phyloP scores from a whole-genome alignment of 2,113 vertebrate genomes.

The Pachyramphus minor region DNA sequence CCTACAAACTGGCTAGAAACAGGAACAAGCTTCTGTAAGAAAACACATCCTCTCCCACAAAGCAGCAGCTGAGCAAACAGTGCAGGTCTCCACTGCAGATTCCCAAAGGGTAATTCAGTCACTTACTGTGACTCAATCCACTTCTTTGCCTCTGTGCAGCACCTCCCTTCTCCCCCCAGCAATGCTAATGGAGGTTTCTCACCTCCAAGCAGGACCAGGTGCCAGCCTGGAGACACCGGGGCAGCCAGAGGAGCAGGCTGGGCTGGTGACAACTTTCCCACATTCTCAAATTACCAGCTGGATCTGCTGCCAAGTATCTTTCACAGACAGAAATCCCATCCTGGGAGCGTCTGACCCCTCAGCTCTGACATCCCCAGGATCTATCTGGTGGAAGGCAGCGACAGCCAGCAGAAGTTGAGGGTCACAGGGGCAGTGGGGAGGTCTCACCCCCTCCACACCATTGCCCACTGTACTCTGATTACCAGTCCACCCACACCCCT shows the following conservation, averaged over 20 bases:
- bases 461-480: accelerated
- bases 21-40: neutral
- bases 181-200: neutral
- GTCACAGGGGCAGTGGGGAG: neutral
- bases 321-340: conserved; percentile 7
- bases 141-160: neutral
- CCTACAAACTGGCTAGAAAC: neutral
- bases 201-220: neutral
- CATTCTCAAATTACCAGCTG: neutral
- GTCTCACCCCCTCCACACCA: neutral
- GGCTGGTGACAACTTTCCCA: conserved; percentile 35
- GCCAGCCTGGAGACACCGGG: conserved; percentile 13
- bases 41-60: neutral
- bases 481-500: neutral
- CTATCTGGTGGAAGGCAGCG: neutral
- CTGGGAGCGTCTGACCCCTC: neutral
- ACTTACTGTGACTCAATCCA: neutral
- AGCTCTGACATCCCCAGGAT: neutral
- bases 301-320: neutral
- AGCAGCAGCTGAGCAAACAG: conserved; percentile 8
- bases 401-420: neutral
- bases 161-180: neutral
- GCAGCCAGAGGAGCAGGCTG: conserved; percentile 39
- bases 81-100: neutral
- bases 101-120: neutral